Evolutionary conservation across 2,797 vertebrate genomes (phyloP).

Genomic region (Dendrocincla tyrannina): DNA sequence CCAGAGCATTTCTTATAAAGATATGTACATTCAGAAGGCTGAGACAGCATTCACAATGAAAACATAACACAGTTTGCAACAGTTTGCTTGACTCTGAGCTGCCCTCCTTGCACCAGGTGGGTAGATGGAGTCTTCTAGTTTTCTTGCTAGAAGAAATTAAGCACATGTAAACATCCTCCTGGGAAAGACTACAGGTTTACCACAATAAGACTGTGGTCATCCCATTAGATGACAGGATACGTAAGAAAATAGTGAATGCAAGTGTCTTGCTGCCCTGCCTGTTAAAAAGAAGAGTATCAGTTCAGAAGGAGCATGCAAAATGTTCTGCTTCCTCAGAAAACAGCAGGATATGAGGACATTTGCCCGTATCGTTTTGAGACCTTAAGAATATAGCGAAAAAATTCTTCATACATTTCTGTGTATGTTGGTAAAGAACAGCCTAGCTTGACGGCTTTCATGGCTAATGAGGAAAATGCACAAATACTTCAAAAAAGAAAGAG

Average conservation of each 20-base stretch:
- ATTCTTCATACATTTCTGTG: background rate
- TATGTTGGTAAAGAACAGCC: background rate
- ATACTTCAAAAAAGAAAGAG: background rate
- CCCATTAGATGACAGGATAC: background rate
- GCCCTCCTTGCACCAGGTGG: background rate
- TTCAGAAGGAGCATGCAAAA: background rate
- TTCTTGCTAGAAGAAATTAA: background rate
- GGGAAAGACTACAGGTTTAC: background rate
- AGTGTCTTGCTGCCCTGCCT: background rate
- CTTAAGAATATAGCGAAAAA: background rate
- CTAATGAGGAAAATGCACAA: background rate
- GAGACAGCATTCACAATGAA: background rate
- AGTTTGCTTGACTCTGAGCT: background rate
- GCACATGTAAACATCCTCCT: background rate
- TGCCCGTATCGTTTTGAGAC: background rate
- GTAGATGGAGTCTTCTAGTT: background rate
- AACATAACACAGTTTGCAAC: background rate
- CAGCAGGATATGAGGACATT: background rate
- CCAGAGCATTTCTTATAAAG: background rate
- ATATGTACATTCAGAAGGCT: rapidly evolving
- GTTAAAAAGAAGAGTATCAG: background rate
- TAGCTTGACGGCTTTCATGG: background rate
- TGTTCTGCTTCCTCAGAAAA: background rate
- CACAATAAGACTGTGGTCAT: too few species aligned
- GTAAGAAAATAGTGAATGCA: background rate